Base-by-base conservation (phyloP, 2,888 invertebrate genomes). In the Synanthedon vespiformis region DNA sequence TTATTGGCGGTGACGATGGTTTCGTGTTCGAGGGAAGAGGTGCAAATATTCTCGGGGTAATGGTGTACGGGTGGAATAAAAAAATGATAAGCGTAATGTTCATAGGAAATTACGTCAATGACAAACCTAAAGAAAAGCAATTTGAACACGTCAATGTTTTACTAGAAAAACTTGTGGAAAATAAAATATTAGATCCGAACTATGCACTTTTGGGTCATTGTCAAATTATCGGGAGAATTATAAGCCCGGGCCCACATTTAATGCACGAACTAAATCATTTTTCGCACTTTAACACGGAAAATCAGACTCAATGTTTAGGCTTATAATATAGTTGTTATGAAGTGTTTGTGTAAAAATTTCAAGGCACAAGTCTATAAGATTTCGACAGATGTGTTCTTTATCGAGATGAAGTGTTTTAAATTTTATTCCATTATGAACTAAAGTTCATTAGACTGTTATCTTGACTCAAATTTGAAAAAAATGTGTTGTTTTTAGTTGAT, bases 1-100 rank as follows among this genome's bases (percentile, higher is more conserved):
- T 86, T 0, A 74, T 85, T 3, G 70, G 77, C 10, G 80, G 79
- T 1, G 10, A 34, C 34, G 68, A 74, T 4, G 85, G 84, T 3
- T 58, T 70, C 1, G 52, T 85, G 2, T 85, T 85, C 53, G 85
- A 85, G 64, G 86, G 84, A 1, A 63, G 79, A 58, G 85, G 85
- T 1, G 78, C 79, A 0, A 84, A 84, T 55, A 62, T 79, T 1
- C 51, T 70, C 5, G 75, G 77, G 0, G 79, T 68, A 0, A 77
- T 83, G 79, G 68, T 77, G 4, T 57, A 54, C 1, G 58, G 60
- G 1, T 78, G 71, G 72, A 84, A 85, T 54, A 41, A 49, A 0
- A 72, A 58, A 49, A 70, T 71, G 51, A 72, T 85, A 49, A 70
- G 64, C 5, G 64, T 85, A 10, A 79, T 81, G 80, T 84, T 85